A percentile compares a stretch with the other conserved stretches of the same genome.
Evolutionary conservation across 30 jellyfish, hydroid and myxozoan species (phyloP).

Genomic region (Hydractinia symbiolongicarpus): DNA sequence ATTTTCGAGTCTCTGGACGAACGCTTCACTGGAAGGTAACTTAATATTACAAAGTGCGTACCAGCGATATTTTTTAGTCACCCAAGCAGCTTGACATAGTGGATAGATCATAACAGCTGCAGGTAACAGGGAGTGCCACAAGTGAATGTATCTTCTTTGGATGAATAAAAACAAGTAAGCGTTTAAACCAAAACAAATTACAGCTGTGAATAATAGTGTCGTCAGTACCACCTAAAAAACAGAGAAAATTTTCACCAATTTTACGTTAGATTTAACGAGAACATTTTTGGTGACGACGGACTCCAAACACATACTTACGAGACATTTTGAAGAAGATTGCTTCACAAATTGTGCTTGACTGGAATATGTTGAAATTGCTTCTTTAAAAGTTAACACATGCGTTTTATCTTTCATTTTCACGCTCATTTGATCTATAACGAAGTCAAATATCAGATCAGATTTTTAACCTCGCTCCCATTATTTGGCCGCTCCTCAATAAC

Average conservation of each 20-base stretch:
- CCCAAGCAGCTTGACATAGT: slow-evolving; percentile 36
- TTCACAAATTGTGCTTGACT: slow-evolving; percentile 28
- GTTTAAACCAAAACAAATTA: slow-evolving; percentile 17
- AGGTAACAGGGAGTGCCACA: slow-evolving; percentile 29
- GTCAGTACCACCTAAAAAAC: slow-evolving; percentile 17
- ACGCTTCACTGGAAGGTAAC: not conserved
- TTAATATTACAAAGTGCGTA: not conserved
- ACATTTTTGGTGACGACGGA: too few species aligned
- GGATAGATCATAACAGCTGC: slow-evolving; percentile 25
- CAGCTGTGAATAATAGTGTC: slow-evolving; percentile 1
- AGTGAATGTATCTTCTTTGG: slow-evolving; percentile 16
- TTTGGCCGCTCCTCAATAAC: not conserved
- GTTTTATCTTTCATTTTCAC: slow-evolving; percentile 1
- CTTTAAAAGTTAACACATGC: slow-evolving; percentile 9
- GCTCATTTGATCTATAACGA: slow-evolving; percentile 14
- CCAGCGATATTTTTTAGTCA: slow-evolving; percentile 31
- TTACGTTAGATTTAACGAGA: not conserved
- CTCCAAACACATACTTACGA: not conserved
- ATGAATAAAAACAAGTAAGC: slow-evolving; percentile 28
- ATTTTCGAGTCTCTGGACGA: too few species aligned
- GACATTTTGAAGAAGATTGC: slow-evolving; percentile 14
- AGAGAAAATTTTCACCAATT: not conserved
- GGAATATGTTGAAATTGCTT: slow-evolving; percentile 28
- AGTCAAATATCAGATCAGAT: not conserved
- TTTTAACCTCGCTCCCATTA: not conserved